Evolutionary conservation across 1,140 invertebrate species (phyloP).

Genomic region (Aphelinus certus): DNA sequence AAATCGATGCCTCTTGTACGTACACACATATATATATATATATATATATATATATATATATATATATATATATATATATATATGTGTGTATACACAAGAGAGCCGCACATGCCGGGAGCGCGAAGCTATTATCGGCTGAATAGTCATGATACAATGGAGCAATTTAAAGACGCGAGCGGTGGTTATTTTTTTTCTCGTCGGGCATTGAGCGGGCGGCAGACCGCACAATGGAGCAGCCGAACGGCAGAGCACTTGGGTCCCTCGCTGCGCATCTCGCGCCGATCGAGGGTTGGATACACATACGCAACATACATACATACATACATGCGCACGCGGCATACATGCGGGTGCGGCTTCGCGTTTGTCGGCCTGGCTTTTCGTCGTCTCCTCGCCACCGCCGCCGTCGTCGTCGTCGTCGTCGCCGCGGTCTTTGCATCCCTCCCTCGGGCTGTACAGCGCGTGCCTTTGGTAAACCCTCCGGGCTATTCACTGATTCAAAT

Average conservation of each 20-base stretch:
- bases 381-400: background rate
- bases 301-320: background rate
- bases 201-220: no score
- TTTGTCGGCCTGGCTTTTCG: background rate
- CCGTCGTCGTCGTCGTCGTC: slow-evolving; percentile 39
- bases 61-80: no score
- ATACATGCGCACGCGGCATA: slow-evolving; percentile 22
- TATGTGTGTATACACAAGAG: no score
- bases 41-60: no score
- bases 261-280: no score
- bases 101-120: slow-evolving; percentile 5
- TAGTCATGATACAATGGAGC: slow-evolving; percentile 34
- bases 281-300: no score
- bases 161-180: slow-evolving; percentile 22
- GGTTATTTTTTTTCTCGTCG: slow-evolving; percentile 29
- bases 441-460: slow-evolving; percentile 28
- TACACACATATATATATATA: no score
- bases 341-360: background rate
- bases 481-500: slow-evolving; percentile 66
- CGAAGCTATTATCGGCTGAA: slow-evolving; percentile 34
- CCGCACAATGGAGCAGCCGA: no score
- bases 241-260: no score
- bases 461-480: slow-evolving; percentile 59
- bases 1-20: no score
- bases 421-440: slow-evolving; percentile 48